Evolutionary conservation across 2,113 vertebrate genomes (phyloP), one percentile per base, ranked within the genome.

Genomic region (Prolemur simus): DNA sequence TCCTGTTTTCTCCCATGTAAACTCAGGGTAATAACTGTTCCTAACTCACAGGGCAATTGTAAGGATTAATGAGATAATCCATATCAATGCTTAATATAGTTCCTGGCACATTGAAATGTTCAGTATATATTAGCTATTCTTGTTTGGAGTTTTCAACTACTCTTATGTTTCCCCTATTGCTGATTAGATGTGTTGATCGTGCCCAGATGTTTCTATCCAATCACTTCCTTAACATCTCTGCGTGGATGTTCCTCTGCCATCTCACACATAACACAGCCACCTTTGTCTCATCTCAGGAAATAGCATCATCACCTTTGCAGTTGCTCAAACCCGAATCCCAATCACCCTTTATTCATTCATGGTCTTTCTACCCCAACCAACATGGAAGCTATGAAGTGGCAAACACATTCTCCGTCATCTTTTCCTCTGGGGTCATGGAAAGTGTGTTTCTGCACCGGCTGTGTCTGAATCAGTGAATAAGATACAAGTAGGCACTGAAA

Each of bases 11-110:
- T 77, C 47, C 25, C 49, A 54, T 78, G n/a, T 60, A 91, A 93
- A 85, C 27, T 94, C 58, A 86, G 21, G 39, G 54, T 45, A 58
- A 42, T 49, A 82, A 83, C 23, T 95, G 37, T 56, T 86, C 32
- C 32, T 63, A 60, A 18, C 21, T 91, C 47, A 78, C 4, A 86
- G 56, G 39, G 20, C 7, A 49, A 39, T n/a, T 91, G 15, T 39
- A 91, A 97, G 58, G 73, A 77, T 94, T 73, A 82, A 91, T 81
- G 42, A 96, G 83, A 82, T 82, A 89, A 88, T 88, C 32, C 60
- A 86, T 32, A 66, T 49, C 45, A 92, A 81, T 13, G 11, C 60
- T 77, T 77, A 85, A 91, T 71, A 81, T 56, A 83, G 68, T 82
- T 76, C 68, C 78, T 63, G 47, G 39, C 15, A 82, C 78, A 77